These are phyloP conservation scores for Sminthurides bifidus DNA, from an alignment of 1,140 invertebrate genomes.

Conservation along the genomic window DNA sequence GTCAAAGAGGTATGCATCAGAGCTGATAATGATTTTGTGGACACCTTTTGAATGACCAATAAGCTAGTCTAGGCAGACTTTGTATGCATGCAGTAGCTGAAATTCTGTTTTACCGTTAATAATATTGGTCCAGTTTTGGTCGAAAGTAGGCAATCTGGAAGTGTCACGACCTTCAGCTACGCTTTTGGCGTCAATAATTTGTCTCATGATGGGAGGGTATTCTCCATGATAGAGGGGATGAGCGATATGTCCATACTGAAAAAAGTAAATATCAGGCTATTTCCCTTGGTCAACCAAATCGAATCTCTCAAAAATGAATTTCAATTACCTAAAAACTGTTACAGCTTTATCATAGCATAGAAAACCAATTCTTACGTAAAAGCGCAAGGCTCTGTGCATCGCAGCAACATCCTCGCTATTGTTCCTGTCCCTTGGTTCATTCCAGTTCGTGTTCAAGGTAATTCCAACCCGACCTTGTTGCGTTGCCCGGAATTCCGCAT, in stretches of 20 bases:
- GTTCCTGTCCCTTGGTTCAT: slow-evolving; percentile 12
- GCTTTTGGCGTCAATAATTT: slow-evolving; percentile 20
- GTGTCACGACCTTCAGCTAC: slow-evolving; percentile 5
- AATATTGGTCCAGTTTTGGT: slow-evolving; percentile 8
- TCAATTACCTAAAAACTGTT: too few relatives aligned
- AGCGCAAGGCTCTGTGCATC: slow-evolving; percentile 14
- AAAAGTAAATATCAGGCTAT: too few relatives aligned
- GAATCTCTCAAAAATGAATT: background rate
- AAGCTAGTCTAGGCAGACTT: too few relatives aligned
- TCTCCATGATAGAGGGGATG: slow-evolving; percentile 25
- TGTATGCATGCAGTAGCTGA: too few relatives aligned
- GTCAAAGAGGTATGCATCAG: too few relatives aligned
- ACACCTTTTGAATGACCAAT: too few relatives aligned
- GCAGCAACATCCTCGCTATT: slow-evolving; percentile 13
- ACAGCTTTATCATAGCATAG: too few relatives aligned
- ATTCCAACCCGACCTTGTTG: slow-evolving; percentile 24
- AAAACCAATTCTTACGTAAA: slow-evolving; percentile 4
- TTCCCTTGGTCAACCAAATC: too few relatives aligned
- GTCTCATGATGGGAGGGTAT: slow-evolving; percentile 35
- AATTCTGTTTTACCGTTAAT: slow-evolving; percentile 12
- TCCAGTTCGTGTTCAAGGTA: slow-evolving; percentile 14
- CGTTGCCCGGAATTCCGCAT: slow-evolving; percentile 6
- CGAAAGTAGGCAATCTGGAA: slow-evolving; percentile 21
- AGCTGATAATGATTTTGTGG: too few relatives aligned
- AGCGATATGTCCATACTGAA: slow-evolving; percentile 14